Base-by-base conservation (phyloP, 2,888 invertebrate species). In the Spodoptera picta region DNA sequence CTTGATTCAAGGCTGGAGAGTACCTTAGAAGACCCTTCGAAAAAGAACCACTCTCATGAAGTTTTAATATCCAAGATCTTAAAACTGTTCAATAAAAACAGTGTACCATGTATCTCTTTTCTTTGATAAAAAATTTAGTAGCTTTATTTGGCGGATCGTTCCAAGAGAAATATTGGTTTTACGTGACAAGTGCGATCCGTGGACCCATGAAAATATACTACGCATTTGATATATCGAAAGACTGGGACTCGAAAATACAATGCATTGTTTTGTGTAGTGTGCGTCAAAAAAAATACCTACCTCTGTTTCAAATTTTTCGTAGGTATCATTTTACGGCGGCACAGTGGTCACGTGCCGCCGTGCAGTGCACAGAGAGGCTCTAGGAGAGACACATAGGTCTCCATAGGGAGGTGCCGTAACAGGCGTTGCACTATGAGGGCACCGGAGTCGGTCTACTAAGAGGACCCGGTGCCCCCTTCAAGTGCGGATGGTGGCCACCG, bases 111-210 rank as follows among this genome's bases (percentile, higher is more conserved):
- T 82, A 77, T 82, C 70, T 78, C 73, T 68, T 81, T 83, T 66
- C 77, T 79, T 80, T 73, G 80, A 79, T 80, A 80, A 85, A 84
- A 86, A 84, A 83, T 79, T 83, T 80, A 77, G 83, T 82, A 75
- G 80, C 80, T 79, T 83, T 85, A 83, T 85, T 85, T 84, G 80
- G 82, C 77, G 82, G 80, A 75, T 72, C 77, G 79, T 85, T 86
- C 85, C 86, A 47, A 62, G 80, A 87, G 86, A 86, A 85, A 85
- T 87, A 86, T 87, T 83, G 86, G 84, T 77, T 73, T 80, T 83
- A 83, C 86, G 86, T 86, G 86, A 87, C 86, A 86, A 86, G 86
- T 86, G 81, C 75, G 85, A 80, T 79, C 79, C 75, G 77, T 69
- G 75, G 82, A 73, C 76, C 80, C 75, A 78, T 74, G 78, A 81